Evolutionary conservation across 1,140 invertebrate genomes (phyloP).

Genomic region (Neelides sp.): DNA sequence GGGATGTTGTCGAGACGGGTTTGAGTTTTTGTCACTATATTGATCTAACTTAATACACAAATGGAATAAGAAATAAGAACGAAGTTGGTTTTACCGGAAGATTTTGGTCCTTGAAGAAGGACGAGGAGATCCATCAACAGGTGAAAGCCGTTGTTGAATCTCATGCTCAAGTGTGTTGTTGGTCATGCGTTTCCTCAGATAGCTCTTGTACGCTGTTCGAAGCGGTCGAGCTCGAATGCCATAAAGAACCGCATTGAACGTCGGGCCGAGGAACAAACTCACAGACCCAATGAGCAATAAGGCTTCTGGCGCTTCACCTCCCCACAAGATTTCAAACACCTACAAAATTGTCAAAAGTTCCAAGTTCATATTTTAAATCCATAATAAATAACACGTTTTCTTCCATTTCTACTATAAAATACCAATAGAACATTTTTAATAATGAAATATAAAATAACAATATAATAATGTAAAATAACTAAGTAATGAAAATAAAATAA

Average conservation of each 20-base stretch:
- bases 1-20: too few species aligned
- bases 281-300: slow-evolving; percentile 20
- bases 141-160: slow-evolving; percentile 30
- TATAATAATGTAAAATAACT: slow-evolving; percentile 9
- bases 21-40: too few species aligned
- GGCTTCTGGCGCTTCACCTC: slow-evolving; percentile 18
- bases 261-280: slow-evolving; percentile 24
- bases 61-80: not conserved
- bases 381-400: too few species aligned
- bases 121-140: slow-evolving; percentile 30
- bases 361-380: too few species aligned
- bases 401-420: too few species aligned
- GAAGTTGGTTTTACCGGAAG: slow-evolving; percentile 24
- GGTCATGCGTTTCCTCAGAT: slow-evolving; percentile 30
- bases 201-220: slow-evolving; percentile 28
- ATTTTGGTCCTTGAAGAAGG: slow-evolving; percentile 29
- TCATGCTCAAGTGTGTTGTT: slow-evolving; percentile 30
- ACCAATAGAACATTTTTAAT: too few species aligned
- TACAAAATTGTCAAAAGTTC: slow-evolving; percentile 4
- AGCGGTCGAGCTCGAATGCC: slow-evolving; percentile 30
- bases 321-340: slow-evolving; percentile 17
- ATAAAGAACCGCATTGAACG: slow-evolving; percentile 25
- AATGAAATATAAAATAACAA: too few species aligned
- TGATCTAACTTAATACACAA: not conserved
- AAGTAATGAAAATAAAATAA: not conserved